Evolutionary conservation across 2,888 invertebrate species (phyloP), one percentile per base, ranked within the genome.

Genomic region (Caenorhabditis sp.): DNA sequence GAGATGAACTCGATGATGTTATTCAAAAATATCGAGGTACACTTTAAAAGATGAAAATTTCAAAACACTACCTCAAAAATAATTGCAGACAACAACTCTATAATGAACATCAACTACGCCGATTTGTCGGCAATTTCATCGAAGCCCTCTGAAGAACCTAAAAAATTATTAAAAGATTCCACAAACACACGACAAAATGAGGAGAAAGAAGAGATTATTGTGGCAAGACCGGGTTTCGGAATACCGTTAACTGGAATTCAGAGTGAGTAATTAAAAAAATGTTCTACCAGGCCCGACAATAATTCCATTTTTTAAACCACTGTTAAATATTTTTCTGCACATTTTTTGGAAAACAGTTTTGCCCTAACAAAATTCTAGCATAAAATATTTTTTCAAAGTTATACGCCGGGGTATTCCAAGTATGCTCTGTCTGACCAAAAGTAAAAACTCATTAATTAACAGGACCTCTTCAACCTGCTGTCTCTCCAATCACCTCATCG

Each of bases 381-480:
- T n/a, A n/a, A n/a, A n/a, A n/a, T n/a, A n/a, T n/a, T n/a, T n/a
- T n/a, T n/a, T n/a, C n/a, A n/a, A n/a, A n/a, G n/a, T n/a, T n/a
- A n/a, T n/a, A n/a, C n/a, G n/a, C n/a, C n/a, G n/a, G n/a, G n/a
- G n/a, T n/a, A n/a, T n/a, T n/a, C n/a, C n/a, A n/a, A n/a, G n/a
- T n/a, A n/a, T n/a, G n/a, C n/a, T n/a, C n/a, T n/a, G n/a, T n/a
- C n/a, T n/a, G n/a, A n/a, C n/a, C n/a, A n/a, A n/a, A n/a, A n/a
- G n/a, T n/a, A n/a, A n/a, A n/a, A n/a, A n/a, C n/a, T n/a, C n/a
- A n/a, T n/a, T n/a, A n/a, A 14, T 14, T 43, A 12, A 17, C 43
- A 43, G 43, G 17, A 43, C 43, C 43, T 12, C 17, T 58, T 58
- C 8, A 66, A 71, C 17, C n/a, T n/a, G n/a, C n/a, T n/a, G n/a